Evolutionary conservation across 2,888 invertebrate species (phyloP).

Genomic region (Drosophila recens): DNA sequence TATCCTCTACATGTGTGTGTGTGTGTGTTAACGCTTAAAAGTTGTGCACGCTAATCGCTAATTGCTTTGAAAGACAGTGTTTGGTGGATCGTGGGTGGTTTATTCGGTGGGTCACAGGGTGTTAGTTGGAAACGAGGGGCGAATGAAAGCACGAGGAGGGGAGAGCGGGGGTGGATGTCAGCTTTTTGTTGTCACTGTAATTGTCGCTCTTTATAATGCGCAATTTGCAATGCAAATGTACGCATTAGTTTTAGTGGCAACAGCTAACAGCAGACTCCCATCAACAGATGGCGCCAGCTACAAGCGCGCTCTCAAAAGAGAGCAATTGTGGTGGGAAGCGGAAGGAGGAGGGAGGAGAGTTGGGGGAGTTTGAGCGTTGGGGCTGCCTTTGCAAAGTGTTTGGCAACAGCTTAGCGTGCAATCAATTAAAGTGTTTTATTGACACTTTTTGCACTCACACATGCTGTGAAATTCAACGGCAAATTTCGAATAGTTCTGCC

Average conservation of each 20-base stretch:
- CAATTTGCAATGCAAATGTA: conserved; percentile 80
- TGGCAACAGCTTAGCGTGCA: conserved; percentile 77
- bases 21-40: conserved; percentile 52
- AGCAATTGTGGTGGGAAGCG: too few species aligned
- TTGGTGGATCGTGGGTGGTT: conserved; percentile 17
- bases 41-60: conserved; percentile 75
- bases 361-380: too few species aligned
- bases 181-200: conserved; percentile 56
- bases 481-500: background rate
- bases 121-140: background rate
- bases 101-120: background rate
- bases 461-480: conserved; percentile 13
- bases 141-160: background rate
- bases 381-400: conserved; percentile 52
- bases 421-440: conserved; percentile 80
- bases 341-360: too few species aligned
- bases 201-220: conserved; percentile 78
- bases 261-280: conserved; percentile 39
- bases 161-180: background rate
- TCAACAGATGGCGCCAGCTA: conserved; percentile 62
- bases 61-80: conserved; percentile 75
- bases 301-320: background rate
- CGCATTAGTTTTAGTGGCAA: conserved; percentile 75
- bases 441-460: conserved; percentile 66
- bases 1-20: conserved; percentile 3